phyloP scores from a whole-genome alignment of 2,113 vertebrate genomes.

The Ailuropoda melanoleuca region DNA sequence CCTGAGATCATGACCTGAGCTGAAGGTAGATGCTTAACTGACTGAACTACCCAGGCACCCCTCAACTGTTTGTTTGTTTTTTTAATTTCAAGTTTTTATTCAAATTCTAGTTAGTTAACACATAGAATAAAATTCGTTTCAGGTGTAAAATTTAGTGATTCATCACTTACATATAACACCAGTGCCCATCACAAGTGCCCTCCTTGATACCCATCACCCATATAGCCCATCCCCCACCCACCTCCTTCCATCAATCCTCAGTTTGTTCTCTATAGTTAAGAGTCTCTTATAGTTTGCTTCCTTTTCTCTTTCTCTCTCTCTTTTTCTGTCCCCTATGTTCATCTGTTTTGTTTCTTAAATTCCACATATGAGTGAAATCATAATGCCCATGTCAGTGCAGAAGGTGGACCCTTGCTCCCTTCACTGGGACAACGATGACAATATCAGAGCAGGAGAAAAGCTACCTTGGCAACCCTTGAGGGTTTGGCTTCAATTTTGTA shows the following conservation, averaged over 20 bases:
- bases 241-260: background rate
- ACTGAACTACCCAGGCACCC: background rate
- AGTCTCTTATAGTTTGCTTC: background rate
- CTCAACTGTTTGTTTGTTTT: background rate
- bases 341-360: background rate
- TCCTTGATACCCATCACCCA: background rate
- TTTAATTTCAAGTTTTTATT: background rate
- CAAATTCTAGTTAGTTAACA: background rate
- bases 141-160: background rate
- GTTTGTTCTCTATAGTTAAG: background rate
- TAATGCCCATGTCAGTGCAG: background rate
- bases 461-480: background rate
- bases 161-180: background rate
- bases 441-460: background rate
- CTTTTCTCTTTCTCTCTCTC: background rate
- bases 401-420: background rate
- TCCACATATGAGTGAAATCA: background rate
- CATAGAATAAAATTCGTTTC: background rate
- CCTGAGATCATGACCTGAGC: background rate
- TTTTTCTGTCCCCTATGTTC: background rate
- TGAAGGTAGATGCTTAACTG: background rate
- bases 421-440: background rate
- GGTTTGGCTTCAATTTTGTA: background rate
- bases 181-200: background rate
- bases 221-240: background rate